phyloP scores from a whole-genome alignment of 1,140 invertebrate species.

The Drosophila parabipectinata region DNA sequence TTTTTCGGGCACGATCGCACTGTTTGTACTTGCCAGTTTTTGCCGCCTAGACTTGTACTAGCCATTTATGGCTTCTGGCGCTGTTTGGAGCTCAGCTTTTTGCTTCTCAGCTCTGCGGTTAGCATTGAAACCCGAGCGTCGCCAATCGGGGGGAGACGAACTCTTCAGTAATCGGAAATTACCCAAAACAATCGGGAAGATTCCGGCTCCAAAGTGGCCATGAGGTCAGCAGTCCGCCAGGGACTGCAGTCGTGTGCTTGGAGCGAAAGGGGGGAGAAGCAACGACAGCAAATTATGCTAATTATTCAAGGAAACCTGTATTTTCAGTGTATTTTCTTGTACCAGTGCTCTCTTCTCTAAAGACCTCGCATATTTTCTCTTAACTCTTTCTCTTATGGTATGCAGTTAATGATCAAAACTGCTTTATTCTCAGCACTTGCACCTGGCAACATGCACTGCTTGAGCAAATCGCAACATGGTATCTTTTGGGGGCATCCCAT shows the following conservation, averaged over 20 bases:
- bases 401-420: too few relatives aligned
- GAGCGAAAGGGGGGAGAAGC: slow-evolving; percentile 21
- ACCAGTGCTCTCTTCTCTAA: too few relatives aligned
- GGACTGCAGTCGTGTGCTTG: slow-evolving; percentile 17
- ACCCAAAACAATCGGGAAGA: slow-evolving; percentile 52
- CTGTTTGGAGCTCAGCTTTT: slow-evolving; percentile 24
- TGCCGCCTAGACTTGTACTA: slow-evolving; percentile 77
- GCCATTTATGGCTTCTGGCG: slow-evolving; percentile 78
- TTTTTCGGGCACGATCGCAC: slow-evolving; percentile 51
- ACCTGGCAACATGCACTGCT: not conserved
- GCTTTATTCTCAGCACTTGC: not conserved
- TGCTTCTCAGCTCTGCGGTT: slow-evolving; percentile 52
- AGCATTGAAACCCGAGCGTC: slow-evolving; percentile 56
- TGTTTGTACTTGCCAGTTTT: slow-evolving; percentile 58
- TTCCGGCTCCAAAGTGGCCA: slow-evolving; percentile 27
- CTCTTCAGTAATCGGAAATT: slow-evolving; percentile 22
- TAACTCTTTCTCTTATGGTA: too few relatives aligned
- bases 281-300: slow-evolving; percentile 68
- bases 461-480: not conserved
- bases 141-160: slow-evolving; percentile 26
- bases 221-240: slow-evolving; percentile 48
- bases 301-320: slow-evolving; percentile 73
- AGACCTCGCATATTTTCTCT: too few relatives aligned
- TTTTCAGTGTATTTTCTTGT: too few relatives aligned
- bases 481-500: too few relatives aligned